A percentile compares a stretch with the other conserved stretches of the same genome.
These are phyloP conservation scores for Ctenodactylus gundi DNA, from an alignment of 2,113 vertebrate species.

Conservation along the genomic window DNA sequence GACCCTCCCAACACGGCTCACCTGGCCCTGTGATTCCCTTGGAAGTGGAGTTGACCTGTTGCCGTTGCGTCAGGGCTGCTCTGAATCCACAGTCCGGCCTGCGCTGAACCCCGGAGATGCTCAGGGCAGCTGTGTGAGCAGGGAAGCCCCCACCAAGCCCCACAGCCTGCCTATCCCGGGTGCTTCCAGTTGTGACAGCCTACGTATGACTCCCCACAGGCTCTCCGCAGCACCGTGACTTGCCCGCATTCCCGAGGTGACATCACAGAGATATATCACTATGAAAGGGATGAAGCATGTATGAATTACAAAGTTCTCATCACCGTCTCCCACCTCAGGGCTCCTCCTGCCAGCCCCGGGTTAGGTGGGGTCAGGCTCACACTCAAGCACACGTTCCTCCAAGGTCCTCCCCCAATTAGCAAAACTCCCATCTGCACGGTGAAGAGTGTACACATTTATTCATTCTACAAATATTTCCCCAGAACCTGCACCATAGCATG, in stretches of 20 bases:
- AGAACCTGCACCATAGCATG: neutral
- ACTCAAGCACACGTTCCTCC: neutral
- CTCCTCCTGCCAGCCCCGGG: neutral
- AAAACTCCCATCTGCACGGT: neutral
- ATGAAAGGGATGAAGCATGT: conserved; percentile 10
- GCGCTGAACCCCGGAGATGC: neutral
- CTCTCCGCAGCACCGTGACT: neutral
- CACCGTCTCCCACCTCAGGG: neutral
- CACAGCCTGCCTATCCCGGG: neutral
- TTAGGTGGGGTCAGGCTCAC: neutral
- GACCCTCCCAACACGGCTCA: neutral
- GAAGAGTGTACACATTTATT: neutral
- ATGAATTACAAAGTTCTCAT: neutral
- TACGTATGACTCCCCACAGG: neutral
- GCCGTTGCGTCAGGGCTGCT: neutral
- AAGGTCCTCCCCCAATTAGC: neutral
- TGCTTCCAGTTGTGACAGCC: neutral
- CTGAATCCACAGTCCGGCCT: neutral
- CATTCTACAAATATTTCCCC: neutral
- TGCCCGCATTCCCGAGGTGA: conserved; percentile 51
- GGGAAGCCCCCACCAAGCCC: neutral
- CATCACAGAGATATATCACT: conserved; percentile 8
- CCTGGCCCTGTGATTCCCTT: too few relatives aligned
- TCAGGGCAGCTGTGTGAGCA: neutral
- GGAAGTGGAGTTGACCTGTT: conserved; percentile 30